These are phyloP conservation scores for Callocephalon fimbriatum DNA, from an alignment of 2,113 vertebrate species.

Conservation along the genomic window DNA sequence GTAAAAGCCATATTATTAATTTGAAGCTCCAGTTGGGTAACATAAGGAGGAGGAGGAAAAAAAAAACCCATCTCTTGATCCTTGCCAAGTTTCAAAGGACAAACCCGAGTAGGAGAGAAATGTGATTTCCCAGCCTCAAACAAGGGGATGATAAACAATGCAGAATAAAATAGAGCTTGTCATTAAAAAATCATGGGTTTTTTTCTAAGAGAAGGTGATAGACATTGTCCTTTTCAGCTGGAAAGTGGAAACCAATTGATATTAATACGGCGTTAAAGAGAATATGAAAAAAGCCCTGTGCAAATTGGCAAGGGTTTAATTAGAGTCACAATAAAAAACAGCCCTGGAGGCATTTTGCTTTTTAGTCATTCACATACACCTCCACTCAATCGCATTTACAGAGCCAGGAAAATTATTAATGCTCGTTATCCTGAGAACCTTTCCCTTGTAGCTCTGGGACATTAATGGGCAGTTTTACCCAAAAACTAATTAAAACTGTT, in stretches of 20 bases:
- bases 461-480: neutral
- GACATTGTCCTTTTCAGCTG: slow-evolving; percentile 64
- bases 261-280: slow-evolving; percentile 55
- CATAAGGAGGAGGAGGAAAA: slow-evolving; percentile 32
- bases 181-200: neutral
- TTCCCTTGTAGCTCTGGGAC: slow-evolving; percentile 25
- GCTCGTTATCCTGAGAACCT: slow-evolving; percentile 23
- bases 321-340: slow-evolving; percentile 66
- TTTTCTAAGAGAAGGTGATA: slow-evolving; percentile 49
- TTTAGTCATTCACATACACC: slow-evolving; percentile 60
- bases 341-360: slow-evolving; percentile 71
- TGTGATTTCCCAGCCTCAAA: slow-evolving; percentile 46
- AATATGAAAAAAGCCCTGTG: slow-evolving; percentile 28
- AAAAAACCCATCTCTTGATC: neutral
- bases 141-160: slow-evolving; percentile 59
- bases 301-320: slow-evolving; percentile 80
- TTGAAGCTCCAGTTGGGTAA: slow-evolving; percentile 42
- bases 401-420: slow-evolving; percentile 52
- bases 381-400: neutral
- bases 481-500: too few relatives aligned
- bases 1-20: slow-evolving; percentile 2
- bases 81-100: slow-evolving; percentile 66
- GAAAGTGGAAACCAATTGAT: slow-evolving; percentile 62
- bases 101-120: slow-evolving; percentile 50
- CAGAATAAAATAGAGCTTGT: neutral